Percentiles rank a stretch among this genome's conserved stretches.
phyloP scores from a whole-genome alignment of 2,113 vertebrate species.

The Cebidichthys violaceus region DNA sequence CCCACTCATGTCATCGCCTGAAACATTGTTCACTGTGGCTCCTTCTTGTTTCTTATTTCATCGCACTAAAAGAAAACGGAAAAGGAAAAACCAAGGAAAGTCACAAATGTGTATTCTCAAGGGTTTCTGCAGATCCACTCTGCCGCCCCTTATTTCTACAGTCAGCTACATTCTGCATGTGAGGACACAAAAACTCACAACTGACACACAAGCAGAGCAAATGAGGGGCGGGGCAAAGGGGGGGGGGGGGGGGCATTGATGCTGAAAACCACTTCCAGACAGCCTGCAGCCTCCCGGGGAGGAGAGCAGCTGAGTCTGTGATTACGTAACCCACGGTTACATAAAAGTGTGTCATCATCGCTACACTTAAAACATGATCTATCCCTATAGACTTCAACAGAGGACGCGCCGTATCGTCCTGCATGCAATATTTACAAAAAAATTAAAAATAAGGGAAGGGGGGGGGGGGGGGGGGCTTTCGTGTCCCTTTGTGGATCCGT shows the following conservation, averaged over 20 bases:
- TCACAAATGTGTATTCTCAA: background rate
- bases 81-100: background rate
- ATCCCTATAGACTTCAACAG: constrained; percentile 41
- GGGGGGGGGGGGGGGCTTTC: too few species aligned
- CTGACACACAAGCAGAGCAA: constrained; percentile 24
- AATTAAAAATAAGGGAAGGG: too few species aligned
- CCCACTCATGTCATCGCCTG: background rate
- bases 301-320: constrained; percentile 54
- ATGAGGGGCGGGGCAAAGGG: constrained; percentile 52
- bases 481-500: background rate
- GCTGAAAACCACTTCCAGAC: constrained; percentile 64
- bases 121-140: background rate
- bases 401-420: background rate
- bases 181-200: background rate
- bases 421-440: constrained; percentile 23
- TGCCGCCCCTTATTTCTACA: background rate
- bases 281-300: constrained; percentile 60
- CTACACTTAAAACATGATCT: constrained; percentile 54
- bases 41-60: background rate
- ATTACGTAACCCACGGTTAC: constrained; percentile 74
- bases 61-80: background rate
- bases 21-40: too few species aligned
- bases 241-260: constrained; percentile 54
- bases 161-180: constrained; percentile 7
- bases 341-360: constrained; percentile 63